These are phyloP conservation scores for Alosa sapidissima DNA, from an alignment of 2,797 vertebrate species.

Conservation along the genomic window DNA sequence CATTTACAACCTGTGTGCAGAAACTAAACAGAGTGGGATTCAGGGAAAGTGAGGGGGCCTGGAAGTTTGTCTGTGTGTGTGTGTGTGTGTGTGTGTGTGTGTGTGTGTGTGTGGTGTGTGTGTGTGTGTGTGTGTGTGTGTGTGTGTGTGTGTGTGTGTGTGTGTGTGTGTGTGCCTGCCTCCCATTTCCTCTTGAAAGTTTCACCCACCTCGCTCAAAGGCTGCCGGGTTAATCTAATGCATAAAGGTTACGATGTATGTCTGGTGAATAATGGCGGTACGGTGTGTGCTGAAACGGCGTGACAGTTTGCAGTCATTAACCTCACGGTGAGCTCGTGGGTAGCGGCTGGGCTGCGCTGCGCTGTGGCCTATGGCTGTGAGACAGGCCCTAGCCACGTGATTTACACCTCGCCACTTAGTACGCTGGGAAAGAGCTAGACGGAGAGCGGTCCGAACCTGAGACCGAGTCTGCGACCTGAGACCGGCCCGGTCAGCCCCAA, in stretches of 20 bases:
- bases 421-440: neutral
- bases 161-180: neutral
- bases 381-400: constrained; percentile 31
- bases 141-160: constrained; percentile 23
- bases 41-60: constrained; percentile 56
- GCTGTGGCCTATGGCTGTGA: neutral
- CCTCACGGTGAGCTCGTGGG: constrained; percentile 41
- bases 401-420: constrained; percentile 32
- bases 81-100: constrained; percentile 22
- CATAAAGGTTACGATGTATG: constrained; percentile 87
- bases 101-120: neutral
- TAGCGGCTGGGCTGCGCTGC: neutral
- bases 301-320: constrained; percentile 78
- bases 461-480: neutral
- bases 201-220: constrained; percentile 58
- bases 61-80: neutral
- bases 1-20: constrained; percentile 89
- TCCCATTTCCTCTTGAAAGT: constrained; percentile 41
- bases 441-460: neutral
- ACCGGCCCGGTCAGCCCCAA: neutral
- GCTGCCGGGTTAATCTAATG: constrained; percentile 78
- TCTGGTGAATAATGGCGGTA: constrained; percentile 84
- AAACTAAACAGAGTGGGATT: constrained; percentile 83
- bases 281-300: constrained; percentile 73
- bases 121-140: constrained; percentile 6